Evolutionary conservation across 2,888 invertebrate genomes (phyloP).

Genomic region (Cyclophora albipunctata): DNA sequence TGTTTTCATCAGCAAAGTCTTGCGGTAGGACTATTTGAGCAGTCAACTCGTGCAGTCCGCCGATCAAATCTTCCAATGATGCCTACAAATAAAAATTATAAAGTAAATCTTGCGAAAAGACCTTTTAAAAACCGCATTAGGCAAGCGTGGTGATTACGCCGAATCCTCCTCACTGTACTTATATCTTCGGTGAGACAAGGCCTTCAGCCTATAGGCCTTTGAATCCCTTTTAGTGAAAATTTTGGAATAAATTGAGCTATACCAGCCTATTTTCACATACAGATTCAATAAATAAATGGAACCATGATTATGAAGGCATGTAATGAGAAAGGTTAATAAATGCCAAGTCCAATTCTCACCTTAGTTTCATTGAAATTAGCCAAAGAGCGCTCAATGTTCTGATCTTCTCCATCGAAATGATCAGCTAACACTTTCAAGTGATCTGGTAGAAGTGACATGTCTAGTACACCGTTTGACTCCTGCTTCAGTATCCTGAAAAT

Average conservation of each 20-base stretch:
- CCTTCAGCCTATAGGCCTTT: no score
- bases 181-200: no score
- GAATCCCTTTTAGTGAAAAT: no score
- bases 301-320: no score
- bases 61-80: slow-evolving; percentile 51
- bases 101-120: background rate
- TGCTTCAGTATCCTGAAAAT: slow-evolving; percentile 43
- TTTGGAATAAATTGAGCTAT: no score
- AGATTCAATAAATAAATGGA: no score
- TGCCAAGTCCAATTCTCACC: slow-evolving; percentile 24
- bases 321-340: no score
- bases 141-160: no score
- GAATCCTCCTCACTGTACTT: no score
- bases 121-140: no score
- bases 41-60: slow-evolving; percentile 56
- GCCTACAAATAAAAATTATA: slow-evolving; percentile 28
- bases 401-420: slow-evolving; percentile 50
- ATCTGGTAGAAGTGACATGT: slow-evolving; percentile 50
- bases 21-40: slow-evolving; percentile 60
- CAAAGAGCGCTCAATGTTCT: slow-evolving; percentile 38
- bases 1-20: slow-evolving; percentile 55
- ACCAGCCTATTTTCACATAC: no score
- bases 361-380: slow-evolving; percentile 54
- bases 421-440: slow-evolving; percentile 47
- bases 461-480: slow-evolving; percentile 39